These are phyloP conservation scores for Panzeria rudis DNA, from an alignment of 2,888 invertebrate genomes.

Conservation along the genomic window DNA sequence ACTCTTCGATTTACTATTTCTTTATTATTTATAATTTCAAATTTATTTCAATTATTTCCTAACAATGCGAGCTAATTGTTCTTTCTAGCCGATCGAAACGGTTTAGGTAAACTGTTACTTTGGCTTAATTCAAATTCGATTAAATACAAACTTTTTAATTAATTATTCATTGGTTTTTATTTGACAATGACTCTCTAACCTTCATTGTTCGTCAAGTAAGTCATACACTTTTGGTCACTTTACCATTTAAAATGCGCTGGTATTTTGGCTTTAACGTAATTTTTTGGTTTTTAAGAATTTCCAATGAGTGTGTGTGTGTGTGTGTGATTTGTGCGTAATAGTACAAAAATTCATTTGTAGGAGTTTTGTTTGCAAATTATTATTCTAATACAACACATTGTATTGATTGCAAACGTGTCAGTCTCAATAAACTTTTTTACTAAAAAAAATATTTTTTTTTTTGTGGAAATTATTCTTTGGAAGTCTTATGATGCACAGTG, in stretches of 20 bases:
- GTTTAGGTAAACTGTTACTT: constrained; percentile 57
- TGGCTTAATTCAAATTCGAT: constrained; percentile 45
- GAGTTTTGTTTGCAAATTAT: constrained; percentile 16
- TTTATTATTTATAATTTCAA: not conserved
- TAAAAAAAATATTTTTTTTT: not conserved
- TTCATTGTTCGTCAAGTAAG: constrained; percentile 56
- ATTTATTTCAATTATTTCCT: not conserved
- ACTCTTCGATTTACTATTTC: not conserved
- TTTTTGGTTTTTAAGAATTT: constrained; percentile 59
- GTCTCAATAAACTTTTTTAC: not conserved
- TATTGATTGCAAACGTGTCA: constrained; percentile 1
- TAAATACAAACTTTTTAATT: constrained; percentile 67
- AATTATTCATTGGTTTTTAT: constrained; percentile 59
- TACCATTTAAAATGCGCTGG: constrained; percentile 43
- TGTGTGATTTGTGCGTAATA: constrained; percentile 15
- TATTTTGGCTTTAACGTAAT: constrained; percentile 39
- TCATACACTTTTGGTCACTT: constrained; percentile 65
- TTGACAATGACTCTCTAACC: constrained; percentile 56
- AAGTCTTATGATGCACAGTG: not conserved
- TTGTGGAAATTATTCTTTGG: not conserved
- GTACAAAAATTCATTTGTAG: constrained; percentile 20
- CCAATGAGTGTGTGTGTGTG: constrained; percentile 59
- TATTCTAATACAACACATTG: constrained; percentile 30
- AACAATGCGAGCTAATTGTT: not conserved
- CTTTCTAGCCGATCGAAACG: constrained; percentile 44